Evolutionary conservation across 2,113 vertebrate species (phyloP).

Genomic region (Trochalopteron elliotii): DNA sequence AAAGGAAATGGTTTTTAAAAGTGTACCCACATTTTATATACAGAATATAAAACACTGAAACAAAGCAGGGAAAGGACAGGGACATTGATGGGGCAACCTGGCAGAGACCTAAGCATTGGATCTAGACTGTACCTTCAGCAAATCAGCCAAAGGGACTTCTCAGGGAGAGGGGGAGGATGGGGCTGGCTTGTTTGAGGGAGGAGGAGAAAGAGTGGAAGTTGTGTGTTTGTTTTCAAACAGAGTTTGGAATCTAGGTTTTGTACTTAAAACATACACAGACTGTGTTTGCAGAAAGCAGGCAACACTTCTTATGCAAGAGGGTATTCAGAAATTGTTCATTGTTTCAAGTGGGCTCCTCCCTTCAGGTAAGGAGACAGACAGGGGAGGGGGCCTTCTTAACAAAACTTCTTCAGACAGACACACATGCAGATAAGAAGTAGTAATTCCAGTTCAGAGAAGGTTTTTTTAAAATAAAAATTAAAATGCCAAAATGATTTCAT

Average conservation of each 20-base stretch:
- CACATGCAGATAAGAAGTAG: not conserved
- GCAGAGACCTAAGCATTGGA: not conserved
- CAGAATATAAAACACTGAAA: not conserved
- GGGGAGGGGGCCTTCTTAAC: not conserved
- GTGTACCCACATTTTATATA: not conserved
- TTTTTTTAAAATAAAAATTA: not conserved
- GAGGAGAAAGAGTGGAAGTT: not conserved
- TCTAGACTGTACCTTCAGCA: not conserved
- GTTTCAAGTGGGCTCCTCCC: not conserved
- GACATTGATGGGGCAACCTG: not conserved
- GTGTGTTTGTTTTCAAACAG: not conserved
- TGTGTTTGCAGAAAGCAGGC: not conserved
- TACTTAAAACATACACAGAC: not conserved
- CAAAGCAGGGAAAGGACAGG: not conserved
- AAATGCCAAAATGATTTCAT: not conserved
- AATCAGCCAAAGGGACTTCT: not conserved
- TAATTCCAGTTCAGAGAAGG: not conserved
- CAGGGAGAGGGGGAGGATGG: too few relatives aligned
- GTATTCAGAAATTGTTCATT: not conserved
- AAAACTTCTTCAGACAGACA: not conserved
- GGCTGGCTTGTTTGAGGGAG: not conserved
- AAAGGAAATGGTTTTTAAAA: conserved; percentile 53
- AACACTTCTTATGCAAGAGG: not conserved
- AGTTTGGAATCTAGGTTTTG: not conserved
- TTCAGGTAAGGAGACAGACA: not conserved